Conservation (phyloP, 2,113 vertebrate species). For the Zosterops lateralis region DNA sequence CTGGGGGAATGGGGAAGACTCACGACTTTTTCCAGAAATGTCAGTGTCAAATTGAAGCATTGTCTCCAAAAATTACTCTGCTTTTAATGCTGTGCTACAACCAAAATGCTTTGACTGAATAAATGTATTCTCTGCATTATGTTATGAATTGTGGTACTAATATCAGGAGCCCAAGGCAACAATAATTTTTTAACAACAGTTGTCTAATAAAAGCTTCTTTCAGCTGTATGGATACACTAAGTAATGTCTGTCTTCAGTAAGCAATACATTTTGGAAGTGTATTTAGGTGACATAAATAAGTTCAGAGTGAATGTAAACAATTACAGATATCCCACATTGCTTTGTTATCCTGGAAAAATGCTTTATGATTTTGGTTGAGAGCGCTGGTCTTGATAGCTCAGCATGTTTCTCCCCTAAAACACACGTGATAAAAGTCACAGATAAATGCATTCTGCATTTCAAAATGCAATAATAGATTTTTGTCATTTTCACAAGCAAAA, state of each 20-base stretch:
- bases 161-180: neutral
- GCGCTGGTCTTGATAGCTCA: neutral
- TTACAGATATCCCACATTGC: neutral
- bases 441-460: neutral
- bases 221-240: neutral
- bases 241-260: neutral
- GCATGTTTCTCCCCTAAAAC: neutral
- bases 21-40: neutral
- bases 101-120: neutral
- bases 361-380: neutral
- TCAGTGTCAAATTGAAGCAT: neutral
- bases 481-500: neutral
- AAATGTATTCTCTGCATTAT: neutral
- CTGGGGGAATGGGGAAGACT: accelerated
- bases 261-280: neutral
- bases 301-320: neutral
- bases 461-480: neutral
- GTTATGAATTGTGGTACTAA: neutral
- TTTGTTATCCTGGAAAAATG: neutral
- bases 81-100: neutral
- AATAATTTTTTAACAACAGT: neutral
- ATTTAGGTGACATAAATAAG: neutral
- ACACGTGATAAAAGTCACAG: neutral
- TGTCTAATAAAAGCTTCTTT: neutral
- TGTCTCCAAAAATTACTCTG: neutral